Percentiles rank a stretch among this genome's conserved stretches.
phyloP scores from a whole-genome alignment of 2,113 vertebrate genomes.

The Picathartes gymnocephalus region DNA sequence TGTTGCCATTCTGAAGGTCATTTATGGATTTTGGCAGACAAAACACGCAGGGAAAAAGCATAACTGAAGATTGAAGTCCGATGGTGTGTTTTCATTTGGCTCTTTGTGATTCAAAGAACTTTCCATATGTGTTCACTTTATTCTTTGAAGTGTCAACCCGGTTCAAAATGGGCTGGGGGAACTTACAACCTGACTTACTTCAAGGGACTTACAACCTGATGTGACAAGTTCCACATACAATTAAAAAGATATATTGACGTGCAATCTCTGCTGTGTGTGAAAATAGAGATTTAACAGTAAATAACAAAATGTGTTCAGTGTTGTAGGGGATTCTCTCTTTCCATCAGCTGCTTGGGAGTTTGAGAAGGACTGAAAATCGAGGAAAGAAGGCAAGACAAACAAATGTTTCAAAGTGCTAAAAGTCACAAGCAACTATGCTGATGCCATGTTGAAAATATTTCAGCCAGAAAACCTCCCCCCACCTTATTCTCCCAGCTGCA shows the following conservation, averaged over 20 bases:
- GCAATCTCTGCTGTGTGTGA: background rate
- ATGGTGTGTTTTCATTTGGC: background rate
- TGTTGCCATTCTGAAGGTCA: background rate
- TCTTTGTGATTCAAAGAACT: slow-evolving; percentile 3
- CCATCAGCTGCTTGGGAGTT: background rate
- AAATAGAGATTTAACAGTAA: slow-evolving; percentile 28
- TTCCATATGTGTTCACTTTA: slow-evolving; percentile 1
- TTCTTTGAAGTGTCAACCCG: slow-evolving; percentile 14
- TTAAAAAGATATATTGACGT: slow-evolving; percentile 1
- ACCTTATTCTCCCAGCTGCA: background rate
- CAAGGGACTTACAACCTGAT: slow-evolving; percentile 28
- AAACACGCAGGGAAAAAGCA: background rate
- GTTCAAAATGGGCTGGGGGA: slow-evolving; percentile 17
- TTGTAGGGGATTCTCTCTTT: background rate
- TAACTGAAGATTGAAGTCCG: background rate
- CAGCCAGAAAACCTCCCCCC: background rate
- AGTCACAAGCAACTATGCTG: slow-evolving; percentile 27
- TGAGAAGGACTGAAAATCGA: background rate
- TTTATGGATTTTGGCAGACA: background rate
- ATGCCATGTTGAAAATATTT: slow-evolving; percentile 2
- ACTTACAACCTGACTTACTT: slow-evolving; percentile 23
- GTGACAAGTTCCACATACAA: slow-evolving; percentile 32
- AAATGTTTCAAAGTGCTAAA: slow-evolving; percentile 6
- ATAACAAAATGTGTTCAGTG: background rate
- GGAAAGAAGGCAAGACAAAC: background rate